A percentile compares a stretch with the other conserved stretches of the same genome.
phyloP scores from a whole-genome alignment of 2,888 invertebrate genomes.

The Himalopsyche anomala region DNA sequence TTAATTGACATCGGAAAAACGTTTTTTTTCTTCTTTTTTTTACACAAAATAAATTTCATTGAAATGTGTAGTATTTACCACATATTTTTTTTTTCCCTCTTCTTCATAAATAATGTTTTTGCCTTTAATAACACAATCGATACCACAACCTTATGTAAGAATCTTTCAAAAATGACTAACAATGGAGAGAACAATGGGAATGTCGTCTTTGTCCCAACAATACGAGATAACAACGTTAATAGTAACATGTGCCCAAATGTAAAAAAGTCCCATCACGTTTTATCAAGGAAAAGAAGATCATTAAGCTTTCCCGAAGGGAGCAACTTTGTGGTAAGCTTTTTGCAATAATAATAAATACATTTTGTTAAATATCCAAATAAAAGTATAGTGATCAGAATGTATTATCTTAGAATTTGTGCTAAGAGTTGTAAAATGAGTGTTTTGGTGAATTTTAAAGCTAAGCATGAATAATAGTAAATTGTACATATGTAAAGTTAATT shows the following conservation, averaged over 20 bases:
- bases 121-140: neutral
- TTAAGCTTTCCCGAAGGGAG: constrained; percentile 72
- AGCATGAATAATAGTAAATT: too few relatives aligned
- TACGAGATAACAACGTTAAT: neutral
- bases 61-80: too few relatives aligned
- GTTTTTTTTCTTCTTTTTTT: too few relatives aligned
- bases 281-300: constrained; percentile 71
- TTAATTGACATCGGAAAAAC: too few relatives aligned
- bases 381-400: too few relatives aligned
- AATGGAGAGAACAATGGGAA: neutral
- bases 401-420: too few relatives aligned
- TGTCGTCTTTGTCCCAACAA: too few relatives aligned
- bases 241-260: neutral
- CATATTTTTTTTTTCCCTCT: neutral
- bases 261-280: constrained; percentile 65
- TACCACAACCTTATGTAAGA: neutral
- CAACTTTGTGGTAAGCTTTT: constrained; percentile 70
- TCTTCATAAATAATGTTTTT: neutral
- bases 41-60: neutral
- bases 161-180: neutral
- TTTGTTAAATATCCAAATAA: too few relatives aligned
- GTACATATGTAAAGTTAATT: too few relatives aligned
- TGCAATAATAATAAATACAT: neutral
- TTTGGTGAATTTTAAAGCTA: too few relatives aligned
- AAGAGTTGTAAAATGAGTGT: too few relatives aligned